A percentile compares a stretch with the other conserved stretches of the same genome.
Conservation (phyloP, 2,888 invertebrate genomes). For the Theodoxus fluviatilis region DNA sequence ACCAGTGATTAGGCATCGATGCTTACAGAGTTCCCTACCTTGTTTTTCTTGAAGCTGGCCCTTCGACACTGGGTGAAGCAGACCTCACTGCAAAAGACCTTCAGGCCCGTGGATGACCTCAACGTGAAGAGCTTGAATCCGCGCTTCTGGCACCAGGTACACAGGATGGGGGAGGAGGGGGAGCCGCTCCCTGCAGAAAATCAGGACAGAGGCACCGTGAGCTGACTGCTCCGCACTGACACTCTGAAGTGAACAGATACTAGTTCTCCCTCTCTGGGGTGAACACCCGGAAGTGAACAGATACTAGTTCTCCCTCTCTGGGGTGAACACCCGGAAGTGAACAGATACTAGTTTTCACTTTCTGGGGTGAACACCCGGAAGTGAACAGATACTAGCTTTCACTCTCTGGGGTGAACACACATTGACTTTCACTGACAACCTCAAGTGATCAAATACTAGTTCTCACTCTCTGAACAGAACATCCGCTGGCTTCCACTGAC, state of each 20-base stretch:
- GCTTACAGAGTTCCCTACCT: too few relatives aligned
- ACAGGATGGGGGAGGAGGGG: conserved; percentile 48
- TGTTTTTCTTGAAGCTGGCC: conserved; percentile 88
- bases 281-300: background rate
- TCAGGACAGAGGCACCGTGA: too few relatives aligned
- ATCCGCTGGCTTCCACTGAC: background rate
- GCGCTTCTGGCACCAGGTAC: conserved; percentile 65
- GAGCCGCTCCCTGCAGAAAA: background rate
- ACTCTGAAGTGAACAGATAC: conserved; percentile 1
- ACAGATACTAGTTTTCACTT: background rate
- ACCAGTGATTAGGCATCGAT: too few relatives aligned
- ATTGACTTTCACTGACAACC: background rate
- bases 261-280: background rate
- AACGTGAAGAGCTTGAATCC: conserved; percentile 62
- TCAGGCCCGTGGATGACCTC: conserved; percentile 56
- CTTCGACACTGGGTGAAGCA: conserved; percentile 89
- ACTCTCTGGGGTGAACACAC: background rate
- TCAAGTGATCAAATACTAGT: background rate
- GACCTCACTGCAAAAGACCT: conserved; percentile 82
- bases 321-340: background rate
- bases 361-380: background rate
- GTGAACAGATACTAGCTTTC: background rate
- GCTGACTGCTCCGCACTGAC: too few relatives aligned
- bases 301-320: background rate
- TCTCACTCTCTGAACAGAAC: background rate